Base-by-base conservation (phyloP, 1,140 invertebrate species). In the Cyrtorhinus lividipennis region DNA sequence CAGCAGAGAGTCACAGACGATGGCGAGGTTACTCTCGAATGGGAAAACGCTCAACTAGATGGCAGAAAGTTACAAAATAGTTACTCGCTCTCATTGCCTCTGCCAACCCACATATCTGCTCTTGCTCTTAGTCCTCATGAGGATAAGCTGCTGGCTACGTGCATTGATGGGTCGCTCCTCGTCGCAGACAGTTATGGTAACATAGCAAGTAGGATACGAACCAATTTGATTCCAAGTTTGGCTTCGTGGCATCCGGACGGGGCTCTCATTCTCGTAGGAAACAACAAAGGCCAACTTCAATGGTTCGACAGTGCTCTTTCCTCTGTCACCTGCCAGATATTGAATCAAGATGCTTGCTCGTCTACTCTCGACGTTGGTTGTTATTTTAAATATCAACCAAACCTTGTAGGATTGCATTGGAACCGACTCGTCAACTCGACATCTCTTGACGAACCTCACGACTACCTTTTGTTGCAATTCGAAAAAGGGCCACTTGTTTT, bases 1-100 rank as follows among this genome's bases (percentile, higher is more conserved):
- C 87, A 90, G 72, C 86, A 90, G 71, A 86, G 84, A 71, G 81
- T 87, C 18, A 83, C 83, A 5, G 77, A 81, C 66, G 85, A 84
- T 70, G 80, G 85, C 10, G 84, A 87, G 68, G 84, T 87, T n/a
- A 85, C 80, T 15, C 81, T 86, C 0, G 85, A 88, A 72, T 81
- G 82, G 67, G 81, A 81, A 70, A 82, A 79, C 1, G 86, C 87
- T 67, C 84, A 88, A 74, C 76, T 88, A 64, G 79, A 79, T 22
- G 77, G 79, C 44, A 79, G 80, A 61, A 83, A 82, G 71, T 77
- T 88, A 61, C 82, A 86, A 71, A 79, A 82, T 69, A 80, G 80
- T 15, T 76, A 79, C 45, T 78, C 86, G 1, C 83, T 81, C 61
- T 84, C 82, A 1, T 81, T 88, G 25, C 78, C 84, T 25, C 73